phyloP scores from a whole-genome alignment of 64 coral and sea anemone species.

The Platygyra sinensis region DNA sequence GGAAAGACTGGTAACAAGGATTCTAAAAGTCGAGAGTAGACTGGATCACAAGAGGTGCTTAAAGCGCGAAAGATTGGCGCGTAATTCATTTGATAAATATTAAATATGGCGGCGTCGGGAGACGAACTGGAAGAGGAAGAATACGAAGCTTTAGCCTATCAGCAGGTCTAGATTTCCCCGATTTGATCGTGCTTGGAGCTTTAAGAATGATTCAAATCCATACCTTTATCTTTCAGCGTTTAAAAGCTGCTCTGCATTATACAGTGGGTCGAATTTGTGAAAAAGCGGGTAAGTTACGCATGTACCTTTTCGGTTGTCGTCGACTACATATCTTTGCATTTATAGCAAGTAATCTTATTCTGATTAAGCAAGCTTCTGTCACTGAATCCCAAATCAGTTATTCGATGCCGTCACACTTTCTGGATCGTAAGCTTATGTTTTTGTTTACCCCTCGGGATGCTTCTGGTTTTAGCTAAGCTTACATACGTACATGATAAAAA shows the following conservation, averaged over 20 bases:
- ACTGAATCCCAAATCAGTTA: no score
- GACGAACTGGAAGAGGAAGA: conserved; percentile 70
- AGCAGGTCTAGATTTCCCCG: conserved; percentile 57
- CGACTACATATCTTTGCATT: no score
- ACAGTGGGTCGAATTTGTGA: conserved; percentile 85
- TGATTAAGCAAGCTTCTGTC: no score
- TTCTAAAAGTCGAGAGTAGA: not conserved
- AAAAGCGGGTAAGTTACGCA: conserved; percentile 50
- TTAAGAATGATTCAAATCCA: not conserved
- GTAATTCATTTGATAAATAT: conserved; percentile 29
- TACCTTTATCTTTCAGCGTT: conserved; percentile 52
- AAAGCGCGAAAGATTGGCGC: conserved; percentile 9
- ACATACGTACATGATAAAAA: no score
- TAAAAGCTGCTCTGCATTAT: conserved; percentile 88
- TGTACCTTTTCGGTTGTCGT: not conserved
- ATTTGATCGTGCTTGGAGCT: not conserved
- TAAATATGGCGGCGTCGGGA: conserved; percentile 72
- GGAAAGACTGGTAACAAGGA: not conserved
- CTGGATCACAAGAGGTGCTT: not conserved
- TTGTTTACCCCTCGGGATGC: no score
- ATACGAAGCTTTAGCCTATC: conserved; percentile 82
- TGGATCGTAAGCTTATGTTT: no score
- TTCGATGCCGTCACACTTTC: no score
- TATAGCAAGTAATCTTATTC: no score
- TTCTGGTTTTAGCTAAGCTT: no score